phyloP scores from a whole-genome alignment of 1,140 invertebrate species.

The Papilio xuthus region DNA sequence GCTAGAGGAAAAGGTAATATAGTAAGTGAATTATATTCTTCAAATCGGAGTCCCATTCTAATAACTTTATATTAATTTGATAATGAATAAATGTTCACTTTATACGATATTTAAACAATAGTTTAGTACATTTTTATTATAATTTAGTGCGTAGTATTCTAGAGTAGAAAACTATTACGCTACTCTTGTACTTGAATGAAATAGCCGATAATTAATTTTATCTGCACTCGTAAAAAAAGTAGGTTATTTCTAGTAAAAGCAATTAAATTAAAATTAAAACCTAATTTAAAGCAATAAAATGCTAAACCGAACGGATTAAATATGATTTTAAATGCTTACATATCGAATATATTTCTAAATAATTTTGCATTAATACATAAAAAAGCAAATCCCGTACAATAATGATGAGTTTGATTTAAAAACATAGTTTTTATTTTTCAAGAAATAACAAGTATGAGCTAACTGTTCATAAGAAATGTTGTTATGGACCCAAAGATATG shows the following conservation, averaged over 20 bases:
- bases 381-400: background rate
- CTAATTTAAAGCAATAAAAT: constrained; percentile 15
- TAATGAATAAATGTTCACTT: background rate
- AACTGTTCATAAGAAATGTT: background rate
- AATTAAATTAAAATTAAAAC: constrained; percentile 15
- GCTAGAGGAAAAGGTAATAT: background rate
- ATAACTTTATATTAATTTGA: background rate
- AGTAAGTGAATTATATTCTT: too few species aligned
- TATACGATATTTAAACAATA: background rate
- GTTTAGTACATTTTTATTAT: background rate
- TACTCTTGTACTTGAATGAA: constrained; percentile 6
- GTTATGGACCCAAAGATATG: background rate
- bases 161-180: background rate
- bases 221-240: constrained; percentile 19
- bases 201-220: constrained; percentile 6
- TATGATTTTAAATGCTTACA: background rate
- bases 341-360: constrained; percentile 3
- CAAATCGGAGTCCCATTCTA: too few species aligned
- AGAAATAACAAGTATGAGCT: background rate
- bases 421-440: background rate
- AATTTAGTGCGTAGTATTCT: background rate
- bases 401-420: background rate
- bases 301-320: background rate
- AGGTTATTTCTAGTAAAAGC: constrained; percentile 23
- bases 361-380: background rate